A percentile compares a stretch with the other conserved stretches of the same genome.
Conservation (phyloP, 2,113 vertebrate species). For the Micronycteris hirsuta region DNA sequence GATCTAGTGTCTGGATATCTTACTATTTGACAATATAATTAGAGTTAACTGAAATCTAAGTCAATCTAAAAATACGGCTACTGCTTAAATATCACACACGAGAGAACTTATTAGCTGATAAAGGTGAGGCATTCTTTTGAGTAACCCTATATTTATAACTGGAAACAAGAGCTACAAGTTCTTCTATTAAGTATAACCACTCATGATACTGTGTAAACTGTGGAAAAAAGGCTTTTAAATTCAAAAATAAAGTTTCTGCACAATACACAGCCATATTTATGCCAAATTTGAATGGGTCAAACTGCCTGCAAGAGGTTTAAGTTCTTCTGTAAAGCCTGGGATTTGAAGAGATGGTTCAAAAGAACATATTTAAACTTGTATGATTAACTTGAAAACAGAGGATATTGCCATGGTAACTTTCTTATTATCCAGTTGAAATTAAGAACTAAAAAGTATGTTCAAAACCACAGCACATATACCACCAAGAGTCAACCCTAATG, state of each 20-base stretch:
- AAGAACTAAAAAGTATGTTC: neutral
- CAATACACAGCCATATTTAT: neutral
- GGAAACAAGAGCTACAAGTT: neutral
- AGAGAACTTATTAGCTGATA: neutral
- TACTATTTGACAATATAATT: neutral
- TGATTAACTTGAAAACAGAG: constrained; percentile 1
- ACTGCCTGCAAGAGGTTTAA: neutral
- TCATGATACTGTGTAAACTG: neutral
- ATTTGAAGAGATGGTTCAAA: neutral
- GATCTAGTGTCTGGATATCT: neutral
- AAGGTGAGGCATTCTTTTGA: neutral
- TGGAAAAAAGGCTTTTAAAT: neutral
- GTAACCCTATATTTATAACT: neutral
- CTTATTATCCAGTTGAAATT: neutral
- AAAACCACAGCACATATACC: neutral
- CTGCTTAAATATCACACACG: neutral
- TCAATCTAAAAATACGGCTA: neutral
- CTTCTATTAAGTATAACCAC: neutral
- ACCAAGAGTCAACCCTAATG: neutral
- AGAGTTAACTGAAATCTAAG: neutral
- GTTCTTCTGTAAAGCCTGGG: neutral
- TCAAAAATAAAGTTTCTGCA: neutral
- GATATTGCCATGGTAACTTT: neutral
- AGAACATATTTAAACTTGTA: neutral
- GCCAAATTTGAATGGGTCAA: neutral